Base-by-base conservation (phyloP, 2,797 vertebrate genomes). In the Orientallactaga sibirica region DNA sequence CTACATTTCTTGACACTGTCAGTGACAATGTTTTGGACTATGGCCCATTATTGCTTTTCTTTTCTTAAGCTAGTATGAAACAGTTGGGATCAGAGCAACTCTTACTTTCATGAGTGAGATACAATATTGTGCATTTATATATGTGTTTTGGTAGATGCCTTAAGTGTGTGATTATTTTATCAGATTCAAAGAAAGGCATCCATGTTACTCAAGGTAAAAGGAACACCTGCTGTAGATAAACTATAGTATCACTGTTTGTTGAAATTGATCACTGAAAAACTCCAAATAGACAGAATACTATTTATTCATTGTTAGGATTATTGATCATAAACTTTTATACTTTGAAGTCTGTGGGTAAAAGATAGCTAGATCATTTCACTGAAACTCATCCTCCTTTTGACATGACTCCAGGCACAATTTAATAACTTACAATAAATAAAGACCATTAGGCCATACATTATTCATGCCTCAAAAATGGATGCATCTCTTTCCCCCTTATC, bases 61-160 rank as follows among this genome's bases (percentile, higher is more conserved):
- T 79, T 81, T 90, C 78, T 87, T 64, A 76, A 90, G 15, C 5
- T 91, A 68, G 66, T 27, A 93, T 52, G 19, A 74, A 74, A 73
- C 12, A 71, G 24, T 62, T 68, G 58, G 11, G 55, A 84, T 87
- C 12, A 90, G n/a, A 79, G 27, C 3, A 55, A n/a, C 22, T 74
- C 37, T 74, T 24, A 82, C 33, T 78, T 7, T 25, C 52, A 4
- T 73, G 48, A 37, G 33, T 37, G 33, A 37, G 33, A 37, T 37
- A 37, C n/a, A 37, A 37, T 37, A 37, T 37, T 37, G 33, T 37
- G 33, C 33, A 37, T 37, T 37, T 37, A 37, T 37, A 37, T 37
- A 37, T 37, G 33, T 37, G 33, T 37, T 37, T 37, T 37, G 33
- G 33, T 37, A 37, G 33, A 37, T 37, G 33, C 33, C 33, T 37